Evolutionary conservation across 2,888 invertebrate species (phyloP).

Genomic region (Tipula unca): DNA sequence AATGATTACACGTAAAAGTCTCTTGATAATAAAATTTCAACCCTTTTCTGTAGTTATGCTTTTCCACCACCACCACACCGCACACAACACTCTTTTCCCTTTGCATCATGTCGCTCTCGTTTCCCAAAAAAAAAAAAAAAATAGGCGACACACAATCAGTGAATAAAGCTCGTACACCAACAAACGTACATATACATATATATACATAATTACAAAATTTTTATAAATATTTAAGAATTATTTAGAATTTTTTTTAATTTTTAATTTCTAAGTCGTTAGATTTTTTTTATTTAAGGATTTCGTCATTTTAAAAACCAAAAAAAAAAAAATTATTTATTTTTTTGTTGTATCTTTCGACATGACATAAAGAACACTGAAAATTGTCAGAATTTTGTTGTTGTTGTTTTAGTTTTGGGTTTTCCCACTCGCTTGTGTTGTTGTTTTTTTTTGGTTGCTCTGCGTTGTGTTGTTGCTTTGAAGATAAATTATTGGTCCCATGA

Average conservation of each 20-base stretch:
- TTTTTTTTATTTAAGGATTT: not conserved
- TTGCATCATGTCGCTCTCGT: not conserved
- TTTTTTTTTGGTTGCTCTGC: not conserved
- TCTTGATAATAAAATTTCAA: not conserved
- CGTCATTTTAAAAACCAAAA: not conserved
- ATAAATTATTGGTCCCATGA: constrained; percentile 1
- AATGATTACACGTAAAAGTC: constrained; percentile 8
- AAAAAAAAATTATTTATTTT: not conserved
- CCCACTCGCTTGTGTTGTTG: not conserved
- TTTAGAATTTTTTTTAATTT: not conserved
- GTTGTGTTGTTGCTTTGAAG: not conserved
- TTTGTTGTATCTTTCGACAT: not conserved
- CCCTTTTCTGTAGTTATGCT: not conserved
- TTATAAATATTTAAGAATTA: constrained; percentile 8
- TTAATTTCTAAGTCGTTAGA: not conserved
- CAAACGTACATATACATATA: not conserved
- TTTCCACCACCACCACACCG: too few relatives aligned
- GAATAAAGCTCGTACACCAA: not conserved
- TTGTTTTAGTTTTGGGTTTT: not conserved
- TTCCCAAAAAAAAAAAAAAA: not conserved
- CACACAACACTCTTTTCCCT: not conserved
- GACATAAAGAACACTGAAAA: not conserved
- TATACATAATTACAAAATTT: not conserved
- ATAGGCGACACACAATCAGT: not conserved
- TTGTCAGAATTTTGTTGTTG: not conserved